Evolutionary conservation across 2,888 invertebrate species (phyloP).

Genomic region (Cataglyphis altisquamis): DNA sequence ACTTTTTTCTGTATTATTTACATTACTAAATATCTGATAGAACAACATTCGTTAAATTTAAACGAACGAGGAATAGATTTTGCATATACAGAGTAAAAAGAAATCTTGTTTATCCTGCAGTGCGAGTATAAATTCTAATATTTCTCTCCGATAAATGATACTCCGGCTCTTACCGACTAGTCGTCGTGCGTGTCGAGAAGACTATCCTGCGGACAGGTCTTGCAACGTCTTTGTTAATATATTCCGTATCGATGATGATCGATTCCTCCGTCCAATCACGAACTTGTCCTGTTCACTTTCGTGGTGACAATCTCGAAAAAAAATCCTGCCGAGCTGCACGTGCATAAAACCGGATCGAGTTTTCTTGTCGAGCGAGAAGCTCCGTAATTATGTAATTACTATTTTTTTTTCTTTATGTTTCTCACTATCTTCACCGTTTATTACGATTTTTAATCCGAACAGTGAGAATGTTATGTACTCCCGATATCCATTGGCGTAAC

Average conservation of each 20-base stretch:
- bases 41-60: background rate
- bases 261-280: constrained; percentile 46
- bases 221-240: constrained; percentile 52
- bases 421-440: constrained; percentile 55
- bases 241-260: constrained; percentile 53
- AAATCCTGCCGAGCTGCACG: constrained; percentile 58
- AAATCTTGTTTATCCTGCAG: background rate
- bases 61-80: background rate
- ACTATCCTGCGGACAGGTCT: constrained; percentile 8
- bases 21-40: background rate
- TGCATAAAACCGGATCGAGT: constrained; percentile 68
- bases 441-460: constrained; percentile 23
- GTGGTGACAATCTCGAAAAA: constrained; percentile 64
- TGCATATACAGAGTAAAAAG: background rate
- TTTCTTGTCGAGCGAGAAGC: constrained; percentile 63
- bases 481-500: constrained; percentile 44
- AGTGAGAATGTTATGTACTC: constrained; percentile 34
- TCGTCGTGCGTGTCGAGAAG: background rate
- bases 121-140: background rate
- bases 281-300: constrained; percentile 42
- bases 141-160: constrained; percentile 19
- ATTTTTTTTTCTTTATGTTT: constrained; percentile 58
- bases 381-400: constrained; percentile 69
- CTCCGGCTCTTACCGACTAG: background rate
- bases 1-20: background rate